Conservation (phyloP, 2,888 invertebrate genomes). For the Agonopterix heracliana region DNA sequence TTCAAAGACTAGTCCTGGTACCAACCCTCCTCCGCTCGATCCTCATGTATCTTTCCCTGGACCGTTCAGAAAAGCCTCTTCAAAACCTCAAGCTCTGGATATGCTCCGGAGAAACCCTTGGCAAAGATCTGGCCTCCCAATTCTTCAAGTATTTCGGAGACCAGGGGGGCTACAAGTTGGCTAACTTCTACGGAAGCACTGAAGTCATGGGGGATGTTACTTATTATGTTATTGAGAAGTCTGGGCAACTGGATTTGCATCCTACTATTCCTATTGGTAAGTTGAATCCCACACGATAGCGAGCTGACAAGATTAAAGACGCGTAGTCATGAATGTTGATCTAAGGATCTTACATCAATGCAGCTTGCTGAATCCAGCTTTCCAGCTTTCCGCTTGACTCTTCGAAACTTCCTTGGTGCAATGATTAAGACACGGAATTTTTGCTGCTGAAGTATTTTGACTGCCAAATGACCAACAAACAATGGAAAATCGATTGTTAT, state of each 20-base stretch:
- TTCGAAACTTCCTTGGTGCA: no score
- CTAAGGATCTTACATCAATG: no score
- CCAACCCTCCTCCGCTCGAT: slow-evolving; percentile 88
- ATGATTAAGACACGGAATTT: no score
- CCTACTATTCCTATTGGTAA: slow-evolving; percentile 89
- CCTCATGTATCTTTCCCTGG: slow-evolving; percentile 82
- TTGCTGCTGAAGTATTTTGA: no score
- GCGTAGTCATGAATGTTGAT: no score
- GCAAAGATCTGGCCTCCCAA: slow-evolving; percentile 80
- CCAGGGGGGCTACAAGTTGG: slow-evolving; percentile 78
- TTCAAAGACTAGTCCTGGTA: slow-evolving; percentile 88
- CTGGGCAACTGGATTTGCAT: slow-evolving; percentile 76
- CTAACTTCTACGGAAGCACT: slow-evolving; percentile 94
- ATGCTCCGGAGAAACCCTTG: slow-evolving; percentile 90
- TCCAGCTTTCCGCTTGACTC: no score
- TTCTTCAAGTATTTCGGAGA: slow-evolving; percentile 86
- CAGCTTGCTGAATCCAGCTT: no score
- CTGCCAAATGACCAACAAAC: no score
- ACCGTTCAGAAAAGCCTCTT: slow-evolving; percentile 73
- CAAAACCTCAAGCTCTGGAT: slow-evolving; percentile 84
- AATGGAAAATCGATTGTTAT: no score
- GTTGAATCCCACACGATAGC: slow-evolving; percentile 11
- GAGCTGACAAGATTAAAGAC: no score
- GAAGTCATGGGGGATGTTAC: slow-evolving; percentile 96
- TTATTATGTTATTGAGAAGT: slow-evolving; percentile 80